These are phyloP conservation scores for Montipora efflorescens DNA, from an alignment of 64 coral and sea anemone species.

Conservation along the genomic window DNA sequence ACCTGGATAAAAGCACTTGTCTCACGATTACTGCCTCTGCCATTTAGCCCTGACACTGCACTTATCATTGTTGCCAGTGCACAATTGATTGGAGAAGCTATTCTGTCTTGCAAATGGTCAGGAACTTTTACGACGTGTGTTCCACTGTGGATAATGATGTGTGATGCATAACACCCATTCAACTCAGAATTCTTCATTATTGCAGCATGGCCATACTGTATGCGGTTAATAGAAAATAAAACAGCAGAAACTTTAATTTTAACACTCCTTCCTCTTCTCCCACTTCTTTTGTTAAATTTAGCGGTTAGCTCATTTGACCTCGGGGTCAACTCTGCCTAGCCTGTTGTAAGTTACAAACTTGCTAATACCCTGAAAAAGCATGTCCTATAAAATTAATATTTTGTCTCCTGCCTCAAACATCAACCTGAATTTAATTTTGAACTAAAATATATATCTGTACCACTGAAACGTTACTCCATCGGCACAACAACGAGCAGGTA, in stretches of 20 bases:
- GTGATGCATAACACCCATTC: constrained; percentile 98
- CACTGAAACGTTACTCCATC: no score
- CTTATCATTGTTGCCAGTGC: constrained; percentile 96
- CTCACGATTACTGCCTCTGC: constrained; percentile 12
- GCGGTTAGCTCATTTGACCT: no score
- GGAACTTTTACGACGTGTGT: constrained; percentile 93
- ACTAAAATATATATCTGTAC: no score
- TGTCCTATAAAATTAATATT: not conserved
- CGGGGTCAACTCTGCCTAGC: not conserved
- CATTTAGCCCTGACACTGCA: constrained; percentile 70
- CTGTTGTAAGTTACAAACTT: not conserved
- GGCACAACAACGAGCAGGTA: no score
- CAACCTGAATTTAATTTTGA: no score
- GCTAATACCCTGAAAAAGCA: not conserved
- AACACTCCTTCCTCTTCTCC: not conserved
- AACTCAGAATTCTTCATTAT: constrained; percentile 72
- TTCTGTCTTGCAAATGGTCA: constrained; percentile 62
- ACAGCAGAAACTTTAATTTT: not conserved
- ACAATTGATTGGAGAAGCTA: constrained; percentile 92
- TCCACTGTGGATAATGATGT: constrained; percentile 85
- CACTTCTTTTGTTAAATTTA: no score
- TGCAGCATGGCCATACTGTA: constrained; percentile 89
- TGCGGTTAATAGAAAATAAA: not conserved
- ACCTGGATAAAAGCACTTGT: constrained; percentile 90
- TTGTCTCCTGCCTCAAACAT: no score